phyloP scores from a whole-genome alignment of 2,888 invertebrate species.

The Ophonus ardosiacus region DNA sequence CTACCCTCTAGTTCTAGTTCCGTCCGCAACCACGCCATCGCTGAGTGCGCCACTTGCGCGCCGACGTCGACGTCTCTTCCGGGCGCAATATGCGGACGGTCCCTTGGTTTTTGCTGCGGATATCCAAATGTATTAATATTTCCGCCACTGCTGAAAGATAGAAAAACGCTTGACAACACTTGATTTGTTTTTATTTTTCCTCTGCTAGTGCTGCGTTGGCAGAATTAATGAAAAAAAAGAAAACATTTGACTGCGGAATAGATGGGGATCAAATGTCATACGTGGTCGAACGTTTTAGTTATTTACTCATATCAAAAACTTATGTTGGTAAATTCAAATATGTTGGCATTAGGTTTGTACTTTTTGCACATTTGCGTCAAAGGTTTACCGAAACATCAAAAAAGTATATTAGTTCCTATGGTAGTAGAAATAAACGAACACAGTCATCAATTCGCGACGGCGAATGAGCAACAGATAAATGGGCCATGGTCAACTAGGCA shows the following conservation, averaged over 20 bases:
- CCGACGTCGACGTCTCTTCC: not conserved
- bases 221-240: conserved; percentile 21
- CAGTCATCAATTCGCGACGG: too few species aligned
- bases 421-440: too few species aligned
- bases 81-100: not conserved
- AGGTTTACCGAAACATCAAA: too few species aligned
- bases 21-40: not conserved
- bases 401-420: too few species aligned
- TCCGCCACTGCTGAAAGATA: conserved; percentile 30
- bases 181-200: conserved; percentile 38
- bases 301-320: too few species aligned
- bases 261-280: too few species aligned
- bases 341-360: too few species aligned
- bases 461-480: too few species aligned
- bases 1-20: not conserved
- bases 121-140: conserved; percentile 47
- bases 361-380: too few species aligned
- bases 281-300: too few species aligned
- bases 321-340: too few species aligned
- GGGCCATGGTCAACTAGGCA: too few species aligned
- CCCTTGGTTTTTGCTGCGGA: conserved; percentile 21
- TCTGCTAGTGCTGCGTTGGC: not conserved
- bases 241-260: not conserved
- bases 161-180: conserved; percentile 20
- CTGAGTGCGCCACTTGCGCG: not conserved